Evolutionary conservation across 1,140 invertebrate species (phyloP).

Genomic region (Wasmannia auropunctata): DNA sequence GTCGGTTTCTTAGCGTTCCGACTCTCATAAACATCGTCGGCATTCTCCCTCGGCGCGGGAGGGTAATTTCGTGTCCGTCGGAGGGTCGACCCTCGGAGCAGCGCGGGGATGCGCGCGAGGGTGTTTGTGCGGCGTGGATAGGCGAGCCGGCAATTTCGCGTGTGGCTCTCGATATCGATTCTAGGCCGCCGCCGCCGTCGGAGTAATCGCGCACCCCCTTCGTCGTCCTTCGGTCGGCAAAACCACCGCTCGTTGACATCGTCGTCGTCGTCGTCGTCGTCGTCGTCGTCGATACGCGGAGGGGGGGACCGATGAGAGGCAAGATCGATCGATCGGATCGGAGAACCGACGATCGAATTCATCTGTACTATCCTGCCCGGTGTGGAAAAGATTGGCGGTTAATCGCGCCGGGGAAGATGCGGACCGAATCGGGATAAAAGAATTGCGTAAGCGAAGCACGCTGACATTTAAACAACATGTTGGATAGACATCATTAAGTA

Average conservation of each 20-base stretch:
- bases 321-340: slow-evolving; percentile 24
- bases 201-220: slow-evolving; percentile 46
- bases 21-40: slow-evolving; percentile 14
- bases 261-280: slow-evolving; percentile 10
- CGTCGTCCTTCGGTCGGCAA: slow-evolving; percentile 36
- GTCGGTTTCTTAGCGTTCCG: not conserved
- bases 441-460: not conserved
- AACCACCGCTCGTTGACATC: slow-evolving; percentile 15
- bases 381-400: not conserved
- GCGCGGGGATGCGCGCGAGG: slow-evolving; percentile 40
- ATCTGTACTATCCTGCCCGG: not conserved
- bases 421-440: slow-evolving; percentile 24
- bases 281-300: slow-evolving; percentile 9
- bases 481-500: too few relatives aligned
- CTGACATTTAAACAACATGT: not conserved
- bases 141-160: slow-evolving; percentile 51
- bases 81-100: not conserved
- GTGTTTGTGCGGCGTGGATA: slow-evolving; percentile 48
- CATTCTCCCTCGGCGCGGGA: slow-evolving; percentile 4
- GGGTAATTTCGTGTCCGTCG: slow-evolving; percentile 34
- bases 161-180: slow-evolving; percentile 67
- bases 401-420: slow-evolving; percentile 16
- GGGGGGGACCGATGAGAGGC: slow-evolving; percentile 36
- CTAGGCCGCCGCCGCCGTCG: slow-evolving; percentile 45
- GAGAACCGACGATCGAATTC: not conserved